Conservation (phyloP, 2,797 vertebrate genomes). For the Pampus argenteus region DNA sequence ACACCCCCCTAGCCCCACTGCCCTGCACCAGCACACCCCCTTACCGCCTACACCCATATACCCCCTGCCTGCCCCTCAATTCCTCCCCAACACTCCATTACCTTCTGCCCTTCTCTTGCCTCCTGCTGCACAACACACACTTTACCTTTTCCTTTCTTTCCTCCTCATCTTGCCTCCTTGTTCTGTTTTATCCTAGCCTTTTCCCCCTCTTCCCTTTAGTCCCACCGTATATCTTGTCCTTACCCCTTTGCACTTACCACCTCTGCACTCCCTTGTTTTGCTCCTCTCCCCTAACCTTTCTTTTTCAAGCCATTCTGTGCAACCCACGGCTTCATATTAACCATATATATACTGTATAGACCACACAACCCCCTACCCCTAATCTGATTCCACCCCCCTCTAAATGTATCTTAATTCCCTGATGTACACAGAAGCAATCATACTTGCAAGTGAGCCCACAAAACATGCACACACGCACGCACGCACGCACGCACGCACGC, state of each 20-base stretch:
- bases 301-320: slow-evolving; percentile 27
- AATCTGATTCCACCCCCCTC: slow-evolving; percentile 29
- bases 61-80: slow-evolving; percentile 48
- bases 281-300: slow-evolving; percentile 40
- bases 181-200: slow-evolving; percentile 48
- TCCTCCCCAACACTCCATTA: slow-evolving; percentile 48
- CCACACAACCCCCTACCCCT: slow-evolving; percentile 8
- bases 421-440: slow-evolving; percentile 17
- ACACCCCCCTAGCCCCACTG: slow-evolving; percentile 77
- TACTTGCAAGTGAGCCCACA: not conserved
- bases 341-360: slow-evolving; percentile 14
- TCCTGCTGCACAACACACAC: slow-evolving; percentile 16
- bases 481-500: not conserved
- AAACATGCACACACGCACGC: not conserved
- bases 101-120: slow-evolving; percentile 46
- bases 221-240: slow-evolving; percentile 41
- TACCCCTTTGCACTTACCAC: slow-evolving; percentile 38
- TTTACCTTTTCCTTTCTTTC: slow-evolving; percentile 23
- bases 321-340: slow-evolving; percentile 34
- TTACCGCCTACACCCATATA: slow-evolving; percentile 55
- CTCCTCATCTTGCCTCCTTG: slow-evolving; percentile 12
- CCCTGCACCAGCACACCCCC: slow-evolving; percentile 61
- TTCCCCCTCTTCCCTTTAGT: slow-evolving; percentile 18
- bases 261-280: slow-evolving; percentile 26
- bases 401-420: slow-evolving; percentile 32